Evolutionary conservation across 2,113 vertebrate genomes (phyloP).

Genomic region (Scytalopus superciliaris): DNA sequence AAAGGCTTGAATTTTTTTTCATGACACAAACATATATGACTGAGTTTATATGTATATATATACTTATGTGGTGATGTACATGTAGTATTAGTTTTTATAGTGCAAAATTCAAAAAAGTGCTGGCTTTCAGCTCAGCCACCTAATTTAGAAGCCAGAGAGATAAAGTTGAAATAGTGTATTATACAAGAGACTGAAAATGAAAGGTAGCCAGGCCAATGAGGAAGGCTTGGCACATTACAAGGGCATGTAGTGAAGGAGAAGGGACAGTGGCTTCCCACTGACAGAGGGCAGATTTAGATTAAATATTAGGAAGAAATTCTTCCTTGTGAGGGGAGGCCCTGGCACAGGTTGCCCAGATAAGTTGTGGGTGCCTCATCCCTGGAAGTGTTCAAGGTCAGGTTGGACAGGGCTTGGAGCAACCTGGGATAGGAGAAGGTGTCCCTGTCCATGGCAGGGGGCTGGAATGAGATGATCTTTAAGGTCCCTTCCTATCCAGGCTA

Average conservation of each 20-base stretch:
- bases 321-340: rapidly evolving
- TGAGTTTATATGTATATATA: not conserved
- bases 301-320: not conserved
- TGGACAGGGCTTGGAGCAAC: rapidly evolving
- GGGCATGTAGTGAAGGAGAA: not conserved
- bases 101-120: not conserved
- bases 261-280: not conserved
- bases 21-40: not conserved
- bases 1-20: not conserved
- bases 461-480: rapidly evolving
- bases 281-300: not conserved
- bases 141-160: not conserved
- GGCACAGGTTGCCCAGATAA: rapidly evolving
- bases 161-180: not conserved
- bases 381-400: not conserved
- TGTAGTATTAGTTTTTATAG: not conserved
- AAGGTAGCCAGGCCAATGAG: not conserved
- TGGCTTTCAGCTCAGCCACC: not conserved
- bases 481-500: not conserved
- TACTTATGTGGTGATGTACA: not conserved
- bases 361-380: not conserved
- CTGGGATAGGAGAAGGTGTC: rapidly evolving
- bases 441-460: not conserved
- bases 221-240: not conserved
- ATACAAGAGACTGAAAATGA: not conserved